Percentiles rank a stretch among this genome's conserved stretches.
Conservation (phyloP, 1,140 invertebrate species). For the Pseudomyrmex gracilis region DNA sequence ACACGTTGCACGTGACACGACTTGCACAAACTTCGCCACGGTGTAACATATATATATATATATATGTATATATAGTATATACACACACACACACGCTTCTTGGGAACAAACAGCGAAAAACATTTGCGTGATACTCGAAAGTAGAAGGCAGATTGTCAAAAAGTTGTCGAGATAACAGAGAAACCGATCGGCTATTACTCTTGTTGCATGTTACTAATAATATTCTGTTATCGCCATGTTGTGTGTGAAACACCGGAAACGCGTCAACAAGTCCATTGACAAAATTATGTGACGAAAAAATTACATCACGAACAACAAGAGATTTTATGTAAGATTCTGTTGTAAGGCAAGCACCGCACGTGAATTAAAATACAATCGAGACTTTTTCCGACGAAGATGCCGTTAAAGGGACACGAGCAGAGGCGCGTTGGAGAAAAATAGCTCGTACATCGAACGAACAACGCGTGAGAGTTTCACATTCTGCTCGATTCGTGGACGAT, state of each 20-base stretch:
- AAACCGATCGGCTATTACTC: not conserved
- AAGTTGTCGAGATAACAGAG: not conserved
- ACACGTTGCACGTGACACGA: not conserved
- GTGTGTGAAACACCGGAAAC: not conserved
- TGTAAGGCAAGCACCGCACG: not conserved
- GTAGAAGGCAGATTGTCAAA: not conserved
- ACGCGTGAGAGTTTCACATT: constrained; percentile 20
- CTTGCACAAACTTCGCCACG: not conserved
- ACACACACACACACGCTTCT: not conserved
- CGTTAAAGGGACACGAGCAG: not conserved
- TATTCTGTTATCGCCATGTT: not conserved
- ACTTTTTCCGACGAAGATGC: too few species aligned
- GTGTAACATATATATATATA: not conserved
- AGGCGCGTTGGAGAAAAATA: not conserved
- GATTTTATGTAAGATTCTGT: not conserved
- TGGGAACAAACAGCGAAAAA: not conserved
- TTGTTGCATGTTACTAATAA: not conserved
- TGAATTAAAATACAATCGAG: not conserved
- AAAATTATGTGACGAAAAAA: not conserved
- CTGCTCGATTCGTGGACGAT: not conserved
- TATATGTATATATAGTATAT: too few species aligned
- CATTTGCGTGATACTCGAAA: not conserved
- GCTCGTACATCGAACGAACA: not conserved
- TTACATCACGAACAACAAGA: not conserved
- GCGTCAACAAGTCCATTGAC: not conserved